These are phyloP conservation scores for Delphinus delphis DNA, from an alignment of 2,113 vertebrate species.

Conservation along the genomic window DNA sequence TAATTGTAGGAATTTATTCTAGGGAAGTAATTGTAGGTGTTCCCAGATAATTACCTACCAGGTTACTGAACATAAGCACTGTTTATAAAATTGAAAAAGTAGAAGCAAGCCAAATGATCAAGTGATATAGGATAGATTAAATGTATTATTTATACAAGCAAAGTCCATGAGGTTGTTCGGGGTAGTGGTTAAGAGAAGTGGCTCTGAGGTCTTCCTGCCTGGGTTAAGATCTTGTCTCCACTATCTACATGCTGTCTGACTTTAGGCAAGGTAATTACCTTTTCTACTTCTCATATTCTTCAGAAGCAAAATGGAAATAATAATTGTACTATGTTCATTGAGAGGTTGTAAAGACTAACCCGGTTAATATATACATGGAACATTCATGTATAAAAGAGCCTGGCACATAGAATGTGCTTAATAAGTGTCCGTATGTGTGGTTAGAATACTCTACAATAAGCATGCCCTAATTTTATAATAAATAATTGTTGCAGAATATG, in stretches of 20 bases:
- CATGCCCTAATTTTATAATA: not conserved
- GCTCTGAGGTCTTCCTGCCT: not conserved
- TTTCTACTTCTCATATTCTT: not conserved
- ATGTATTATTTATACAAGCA: constrained; percentile 3
- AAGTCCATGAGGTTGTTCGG: not conserved
- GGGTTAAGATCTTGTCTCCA: not conserved
- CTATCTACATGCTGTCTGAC: not conserved
- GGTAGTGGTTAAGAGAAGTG: not conserved
- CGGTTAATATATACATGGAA: not conserved
- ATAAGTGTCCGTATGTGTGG: too few relatives aligned
- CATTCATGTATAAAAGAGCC: not conserved
- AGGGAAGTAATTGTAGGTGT: not conserved
- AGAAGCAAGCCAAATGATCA: constrained; percentile 24
- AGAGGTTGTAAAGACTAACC: not conserved
- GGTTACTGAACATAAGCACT: not conserved
- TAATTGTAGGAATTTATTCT: not conserved
- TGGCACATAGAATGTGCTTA: not conserved
- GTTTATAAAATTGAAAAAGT: constrained; percentile 7
- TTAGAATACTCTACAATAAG: not conserved
- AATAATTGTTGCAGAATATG: not conserved
- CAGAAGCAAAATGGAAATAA: constrained; percentile 21
- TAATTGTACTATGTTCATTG: not conserved
- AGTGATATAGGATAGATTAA: not conserved
- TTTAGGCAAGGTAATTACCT: not conserved
- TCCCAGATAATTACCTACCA: not conserved